Conservation (phyloP, 2,797 vertebrate species). For the Gymnoscopelus microlampas region DNA sequence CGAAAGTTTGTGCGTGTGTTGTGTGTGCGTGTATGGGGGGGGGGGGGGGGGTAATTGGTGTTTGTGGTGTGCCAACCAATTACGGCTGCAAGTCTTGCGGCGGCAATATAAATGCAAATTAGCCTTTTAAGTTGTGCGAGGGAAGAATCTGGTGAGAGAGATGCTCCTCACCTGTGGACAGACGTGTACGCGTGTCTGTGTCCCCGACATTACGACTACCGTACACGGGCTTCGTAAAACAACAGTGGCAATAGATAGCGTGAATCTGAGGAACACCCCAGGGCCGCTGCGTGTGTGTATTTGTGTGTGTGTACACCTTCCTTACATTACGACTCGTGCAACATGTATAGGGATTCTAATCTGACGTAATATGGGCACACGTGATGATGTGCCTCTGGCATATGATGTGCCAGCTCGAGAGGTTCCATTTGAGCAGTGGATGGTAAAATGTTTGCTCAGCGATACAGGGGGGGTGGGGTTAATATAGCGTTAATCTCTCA, state of each 20-base stretch:
- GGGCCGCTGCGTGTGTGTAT: slow-evolving; percentile 34
- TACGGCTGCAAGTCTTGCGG: slow-evolving; percentile 67
- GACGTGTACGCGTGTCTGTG: slow-evolving; percentile 38
- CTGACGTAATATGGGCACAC: slow-evolving; percentile 8
- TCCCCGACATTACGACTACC: slow-evolving; percentile 38
- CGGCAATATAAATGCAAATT: slow-evolving; percentile 83
- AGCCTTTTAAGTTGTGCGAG: slow-evolving; percentile 73
- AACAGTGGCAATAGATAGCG: slow-evolving; percentile 34
- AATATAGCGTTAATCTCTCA: no score
- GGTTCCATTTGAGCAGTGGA: slow-evolving; percentile 32
- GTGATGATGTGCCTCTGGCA: slow-evolving; percentile 6
- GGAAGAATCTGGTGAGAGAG: slow-evolving; percentile 55
- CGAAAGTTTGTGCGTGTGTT: background rate
- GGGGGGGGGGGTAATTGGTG: background rate
- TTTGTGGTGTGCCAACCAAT: slow-evolving; percentile 57
- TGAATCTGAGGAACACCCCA: slow-evolving; percentile 43
- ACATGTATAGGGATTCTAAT: slow-evolving; percentile 31
- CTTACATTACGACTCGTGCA: slow-evolving; percentile 20
- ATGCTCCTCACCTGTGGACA: slow-evolving; percentile 68
- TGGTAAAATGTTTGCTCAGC: slow-evolving; percentile 27
- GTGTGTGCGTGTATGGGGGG: background rate
- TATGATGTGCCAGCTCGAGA: slow-evolving; percentile 10
- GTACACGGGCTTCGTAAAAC: slow-evolving; percentile 39
- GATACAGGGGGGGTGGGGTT: slow-evolving; percentile 1
- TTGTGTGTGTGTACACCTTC: slow-evolving; percentile 32